Evolutionary conservation across 2,113 vertebrate genomes (phyloP).

Genomic region (Chamaea fasciata): DNA sequence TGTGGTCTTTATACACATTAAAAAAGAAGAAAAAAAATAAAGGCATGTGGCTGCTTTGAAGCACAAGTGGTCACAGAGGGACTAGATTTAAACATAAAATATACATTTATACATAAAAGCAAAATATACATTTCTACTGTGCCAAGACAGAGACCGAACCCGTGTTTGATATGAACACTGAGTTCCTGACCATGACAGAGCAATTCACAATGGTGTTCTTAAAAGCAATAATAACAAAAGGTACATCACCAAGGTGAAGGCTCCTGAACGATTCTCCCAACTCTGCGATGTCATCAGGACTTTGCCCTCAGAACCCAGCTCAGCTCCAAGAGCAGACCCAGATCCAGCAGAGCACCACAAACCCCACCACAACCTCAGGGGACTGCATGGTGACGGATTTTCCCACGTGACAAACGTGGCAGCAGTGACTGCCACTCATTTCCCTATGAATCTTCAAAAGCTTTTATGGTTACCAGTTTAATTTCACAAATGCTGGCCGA

Average conservation of each 20-base stretch:
- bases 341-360: neutral
- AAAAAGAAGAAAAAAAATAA: fast-evolving
- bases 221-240: neutral
- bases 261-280: neutral
- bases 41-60: neutral
- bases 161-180: neutral
- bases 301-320: fast-evolving
- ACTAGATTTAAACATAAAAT: neutral
- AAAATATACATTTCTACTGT: fast-evolving
- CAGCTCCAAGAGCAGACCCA: neutral
- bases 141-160: neutral
- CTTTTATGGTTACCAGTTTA: too few species aligned
- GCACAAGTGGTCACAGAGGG: fast-evolving
- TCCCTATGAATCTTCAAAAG: neutral
- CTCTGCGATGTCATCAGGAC: neutral
- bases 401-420: fast-evolving
- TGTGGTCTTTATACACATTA: fast-evolving
- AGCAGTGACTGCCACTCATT: neutral
- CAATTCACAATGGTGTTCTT: neutral
- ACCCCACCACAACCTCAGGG: neutral
- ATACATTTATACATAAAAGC: neutral
- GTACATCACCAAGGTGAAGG: fast-evolving
- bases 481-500: neutral
- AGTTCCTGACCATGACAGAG: neutral
- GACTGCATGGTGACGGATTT: fast-evolving